Base-by-base conservation (phyloP, 2,888 invertebrate species). In the Cryptus viduatorius region DNA sequence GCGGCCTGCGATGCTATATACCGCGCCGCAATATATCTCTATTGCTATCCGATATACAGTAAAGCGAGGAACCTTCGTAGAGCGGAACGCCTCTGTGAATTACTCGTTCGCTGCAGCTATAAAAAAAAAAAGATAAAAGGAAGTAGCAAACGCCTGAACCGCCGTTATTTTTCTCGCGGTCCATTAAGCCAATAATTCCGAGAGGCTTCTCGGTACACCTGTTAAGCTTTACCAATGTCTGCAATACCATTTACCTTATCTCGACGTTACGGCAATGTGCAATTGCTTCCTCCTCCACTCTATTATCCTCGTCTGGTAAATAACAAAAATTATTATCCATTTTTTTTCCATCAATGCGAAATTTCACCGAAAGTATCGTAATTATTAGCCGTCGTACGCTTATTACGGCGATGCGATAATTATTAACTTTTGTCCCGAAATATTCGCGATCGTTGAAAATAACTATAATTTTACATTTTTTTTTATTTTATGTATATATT, bases 121-220 rank as follows among this genome's bases (percentile, higher is more conserved):
- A 31, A 53, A 37, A 69, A 7, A 29, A 53, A 53, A 24, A 24
- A 12, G n/a, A 46, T 61, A 37, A 61, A 59, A 69, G 65, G 53
- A 75, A 73, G 50, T 71, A 61, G 68, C 72, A 48, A 8, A 29
- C 48, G 46, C 61, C 48, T 37, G 75, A 50, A 76, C 75, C 76
- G 72, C 82, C 82, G 84, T 82, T 82, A 65, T 42, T 84, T 82
- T 79, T 76, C 71, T 59, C 82, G 84, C 71, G 79, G 84, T 75
- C 79, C 82, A 84, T 84, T 82, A 72, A 82, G 75, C 84, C 79
- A 84, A 73, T 84, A 84, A 80, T 71, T 16, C 31, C 56, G 14
- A 65, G 81, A 29, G 44, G 37, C 64, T 65, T 29, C 46, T 42
- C 44, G 31, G 46, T 31, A 67, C 75, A 53, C 56, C 31, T 50